Conservation (phyloP, 2,797 vertebrate species). For the Avahi laniger region DNA sequence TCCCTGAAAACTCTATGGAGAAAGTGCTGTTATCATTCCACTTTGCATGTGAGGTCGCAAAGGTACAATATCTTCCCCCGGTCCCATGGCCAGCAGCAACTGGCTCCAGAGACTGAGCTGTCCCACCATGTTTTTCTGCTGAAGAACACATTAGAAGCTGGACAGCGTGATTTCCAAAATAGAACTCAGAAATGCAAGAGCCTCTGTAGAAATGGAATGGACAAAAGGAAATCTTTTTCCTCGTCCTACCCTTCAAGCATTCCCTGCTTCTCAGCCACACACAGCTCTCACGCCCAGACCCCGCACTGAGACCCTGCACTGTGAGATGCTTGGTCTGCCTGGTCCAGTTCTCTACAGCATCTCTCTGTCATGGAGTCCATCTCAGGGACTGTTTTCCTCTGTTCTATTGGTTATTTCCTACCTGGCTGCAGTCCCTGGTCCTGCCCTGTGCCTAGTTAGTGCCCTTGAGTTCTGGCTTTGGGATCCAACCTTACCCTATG, state of each 20-base stretch:
- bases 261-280: not conserved
- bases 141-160: not conserved
- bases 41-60: not conserved
- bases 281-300: not conserved
- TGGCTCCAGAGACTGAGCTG: not conserved
- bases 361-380: not conserved
- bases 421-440: not conserved
- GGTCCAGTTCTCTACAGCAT: accelerated
- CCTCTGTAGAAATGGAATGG: not conserved
- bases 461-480: not conserved
- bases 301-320: too few relatives aligned
- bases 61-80: not conserved
- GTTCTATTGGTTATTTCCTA: not conserved
- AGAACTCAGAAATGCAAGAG: not conserved
- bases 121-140: not conserved
- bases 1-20: not conserved
- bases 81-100: not conserved
- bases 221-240: not conserved
- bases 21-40: not conserved
- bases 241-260: not conserved
- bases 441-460: not conserved
- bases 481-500: not conserved
- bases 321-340: too few relatives aligned
- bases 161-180: not conserved
- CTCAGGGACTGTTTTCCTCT: not conserved